phyloP scores from a whole-genome alignment of 2,888 invertebrate genomes.

The Cynaeus angustus region DNA sequence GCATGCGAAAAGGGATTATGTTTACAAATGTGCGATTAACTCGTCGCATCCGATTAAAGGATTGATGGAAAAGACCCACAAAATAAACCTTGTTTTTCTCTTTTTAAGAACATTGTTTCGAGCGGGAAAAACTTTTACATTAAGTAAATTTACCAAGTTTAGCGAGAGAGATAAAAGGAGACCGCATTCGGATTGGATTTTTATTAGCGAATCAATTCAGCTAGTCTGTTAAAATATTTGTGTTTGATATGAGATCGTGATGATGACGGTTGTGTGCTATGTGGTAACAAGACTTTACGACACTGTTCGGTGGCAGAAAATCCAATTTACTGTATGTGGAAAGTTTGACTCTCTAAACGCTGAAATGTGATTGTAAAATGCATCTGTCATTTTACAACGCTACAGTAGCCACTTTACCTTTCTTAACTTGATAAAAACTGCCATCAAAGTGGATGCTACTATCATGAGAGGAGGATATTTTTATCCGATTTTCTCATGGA shows the following conservation, averaged over 20 bases:
- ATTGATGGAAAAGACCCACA: not conserved
- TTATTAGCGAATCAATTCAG: conserved; percentile 8
- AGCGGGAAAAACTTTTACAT: conserved; percentile 12
- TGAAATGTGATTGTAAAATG: not conserved
- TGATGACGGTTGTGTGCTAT: not conserved
- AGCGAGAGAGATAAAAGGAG: conserved; percentile 2
- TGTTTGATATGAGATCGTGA: not conserved
- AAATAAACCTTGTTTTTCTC: not conserved
- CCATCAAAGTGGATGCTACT: no score
- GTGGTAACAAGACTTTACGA: not conserved
- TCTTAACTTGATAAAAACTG: no score
- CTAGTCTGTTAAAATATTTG: conserved; percentile 23
- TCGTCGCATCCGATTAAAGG: conserved; percentile 1
- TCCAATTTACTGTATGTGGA: not conserved
- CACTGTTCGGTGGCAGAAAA: not conserved
- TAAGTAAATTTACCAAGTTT: conserved; percentile 28
- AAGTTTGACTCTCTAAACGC: not conserved
- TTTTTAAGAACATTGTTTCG: conserved; percentile 23
- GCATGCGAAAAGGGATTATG: conserved; percentile 13
- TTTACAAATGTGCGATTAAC: conserved; percentile 5
- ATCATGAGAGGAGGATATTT: no score
- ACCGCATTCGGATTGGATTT: conserved; percentile 16
- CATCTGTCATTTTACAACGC: not conserved
- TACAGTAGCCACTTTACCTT: no score
- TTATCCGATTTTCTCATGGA: no score